Percentiles rank a stretch among this genome's conserved stretches.
Conservation (phyloP, 2,113 vertebrate species). For the Pipa parva region DNA sequence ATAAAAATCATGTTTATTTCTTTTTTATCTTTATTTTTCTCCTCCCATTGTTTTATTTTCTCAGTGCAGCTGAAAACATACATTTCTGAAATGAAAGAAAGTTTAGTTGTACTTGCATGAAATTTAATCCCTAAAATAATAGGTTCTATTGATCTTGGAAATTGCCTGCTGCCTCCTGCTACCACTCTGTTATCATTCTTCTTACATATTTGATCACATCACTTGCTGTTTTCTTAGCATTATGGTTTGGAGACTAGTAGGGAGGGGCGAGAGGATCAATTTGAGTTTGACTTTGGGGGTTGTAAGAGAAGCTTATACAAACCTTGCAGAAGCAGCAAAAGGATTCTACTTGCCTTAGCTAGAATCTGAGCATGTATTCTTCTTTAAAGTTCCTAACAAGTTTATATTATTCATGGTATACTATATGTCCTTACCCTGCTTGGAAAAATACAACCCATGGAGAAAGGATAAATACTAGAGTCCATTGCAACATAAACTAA, state of each 20-base stretch:
- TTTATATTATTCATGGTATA: no score
- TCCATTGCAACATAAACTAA: no score
- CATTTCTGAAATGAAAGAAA: conserved; percentile 28
- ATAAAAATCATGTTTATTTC: conserved; percentile 20
- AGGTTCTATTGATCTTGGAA: conserved; percentile 39
- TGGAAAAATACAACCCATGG: conserved; percentile 1
- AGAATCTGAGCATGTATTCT: conserved; percentile 68
- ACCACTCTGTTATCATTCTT: conserved; percentile 31
- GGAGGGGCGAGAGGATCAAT: conserved; percentile 55
- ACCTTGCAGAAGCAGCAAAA: conserved; percentile 55
- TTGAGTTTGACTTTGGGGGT: conserved; percentile 68
- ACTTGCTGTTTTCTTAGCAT: conserved; percentile 34
- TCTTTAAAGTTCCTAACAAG: no score
- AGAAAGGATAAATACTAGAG: conserved; percentile 2
- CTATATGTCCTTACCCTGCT: neutral
- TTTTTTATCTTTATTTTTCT: no score
- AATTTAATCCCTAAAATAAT: conserved; percentile 36
- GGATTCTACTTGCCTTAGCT: conserved; percentile 59
- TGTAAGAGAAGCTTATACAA: conserved; percentile 68
- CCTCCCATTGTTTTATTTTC: neutral
- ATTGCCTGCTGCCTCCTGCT: conserved; percentile 34
- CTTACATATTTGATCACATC: conserved; percentile 23
- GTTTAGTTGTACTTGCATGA: conserved; percentile 30
- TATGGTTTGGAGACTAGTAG: conserved; percentile 53
- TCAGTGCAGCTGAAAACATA: conserved; percentile 25